Conservation (phyloP, 2,797 vertebrate genomes). For the Cottoperca gobio region DNA sequence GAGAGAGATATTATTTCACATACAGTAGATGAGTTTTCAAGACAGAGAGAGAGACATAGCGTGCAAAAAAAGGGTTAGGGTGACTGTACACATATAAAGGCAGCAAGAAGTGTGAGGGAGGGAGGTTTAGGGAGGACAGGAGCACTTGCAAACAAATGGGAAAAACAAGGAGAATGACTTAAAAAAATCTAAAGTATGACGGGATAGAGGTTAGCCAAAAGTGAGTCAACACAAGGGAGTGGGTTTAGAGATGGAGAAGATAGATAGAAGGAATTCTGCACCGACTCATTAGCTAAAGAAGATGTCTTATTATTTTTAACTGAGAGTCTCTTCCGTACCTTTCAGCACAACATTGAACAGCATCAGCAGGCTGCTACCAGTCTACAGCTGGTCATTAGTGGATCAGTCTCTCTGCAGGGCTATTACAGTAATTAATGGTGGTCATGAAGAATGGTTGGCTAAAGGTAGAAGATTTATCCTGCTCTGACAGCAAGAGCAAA, state of each 20-base stretch:
- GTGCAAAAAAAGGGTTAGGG: background rate
- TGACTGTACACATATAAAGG: slow-evolving; percentile 6
- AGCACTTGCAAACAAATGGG: slow-evolving; percentile 10
- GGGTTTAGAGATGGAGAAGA: slow-evolving; percentile 1
- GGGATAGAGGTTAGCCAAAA: slow-evolving; percentile 13
- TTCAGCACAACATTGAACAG: slow-evolving; percentile 32
- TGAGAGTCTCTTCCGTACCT: slow-evolving; percentile 22
- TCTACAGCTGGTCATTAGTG: slow-evolving; percentile 52
- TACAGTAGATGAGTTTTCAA: slow-evolving; percentile 29
- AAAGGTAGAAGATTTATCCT: slow-evolving; percentile 29
- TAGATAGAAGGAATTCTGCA: slow-evolving; percentile 10
- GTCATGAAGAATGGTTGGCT: slow-evolving; percentile 15
- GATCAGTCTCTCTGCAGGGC: slow-evolving; percentile 28
- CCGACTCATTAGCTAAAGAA: slow-evolving; percentile 46
- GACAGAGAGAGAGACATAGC: background rate
- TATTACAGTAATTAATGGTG: slow-evolving; percentile 51
- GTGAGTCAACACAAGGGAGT: slow-evolving; percentile 27
- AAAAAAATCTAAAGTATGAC: slow-evolving; percentile 12
- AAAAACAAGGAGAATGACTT: slow-evolving; percentile 16
- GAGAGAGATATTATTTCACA: slow-evolving; percentile 55
- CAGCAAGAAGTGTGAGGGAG: slow-evolving; percentile 1
- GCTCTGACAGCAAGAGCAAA: background rate
- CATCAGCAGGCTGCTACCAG: slow-evolving; percentile 44
- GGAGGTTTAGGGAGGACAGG: slow-evolving; percentile 36
- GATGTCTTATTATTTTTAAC: slow-evolving; percentile 49